Conservation (phyloP, 2,888 invertebrate species). For the Parthenolecanium corni region DNA sequence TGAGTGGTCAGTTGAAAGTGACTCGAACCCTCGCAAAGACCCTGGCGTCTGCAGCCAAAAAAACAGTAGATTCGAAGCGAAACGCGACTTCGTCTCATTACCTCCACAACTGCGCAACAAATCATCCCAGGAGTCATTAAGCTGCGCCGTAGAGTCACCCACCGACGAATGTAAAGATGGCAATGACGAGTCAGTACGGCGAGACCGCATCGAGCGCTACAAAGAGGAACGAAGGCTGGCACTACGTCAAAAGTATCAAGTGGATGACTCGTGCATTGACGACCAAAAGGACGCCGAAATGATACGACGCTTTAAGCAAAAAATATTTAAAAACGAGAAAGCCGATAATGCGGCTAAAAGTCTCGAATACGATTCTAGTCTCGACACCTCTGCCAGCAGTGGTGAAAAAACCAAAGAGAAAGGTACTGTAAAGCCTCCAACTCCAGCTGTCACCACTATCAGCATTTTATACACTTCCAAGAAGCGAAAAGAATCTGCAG, state of each 20-base stretch:
- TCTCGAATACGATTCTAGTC: slow-evolving; percentile 12
- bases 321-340: slow-evolving; percentile 21
- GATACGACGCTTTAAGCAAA: slow-evolving; percentile 42
- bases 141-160: background rate
- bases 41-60: background rate
- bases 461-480: slow-evolving; percentile 34
- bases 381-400: background rate
- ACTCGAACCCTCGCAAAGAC: background rate
- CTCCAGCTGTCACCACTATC: slow-evolving; percentile 32
- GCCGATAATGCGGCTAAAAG: background rate
- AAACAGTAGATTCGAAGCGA: background rate
- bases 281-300: slow-evolving; percentile 46
- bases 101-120: background rate
- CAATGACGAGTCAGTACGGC: slow-evolving; percentile 32
- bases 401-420: background rate
- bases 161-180: background rate
- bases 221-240: slow-evolving; percentile 81
- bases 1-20: slow-evolving; percentile 14
- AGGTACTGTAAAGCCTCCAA: slow-evolving; percentile 20
- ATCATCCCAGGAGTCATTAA: too few species aligned
- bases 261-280: slow-evolving; percentile 41
- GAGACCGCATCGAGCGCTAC: slow-evolving; percentile 43
- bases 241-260: slow-evolving; percentile 71
- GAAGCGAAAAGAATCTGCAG: background rate
- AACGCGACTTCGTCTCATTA: background rate